Evolutionary conservation across 92 coral and sea anemone genomes (phyloP), one percentile per base, ranked within the genome.

Genomic region (Hydrozoanthus gracilis): DNA sequence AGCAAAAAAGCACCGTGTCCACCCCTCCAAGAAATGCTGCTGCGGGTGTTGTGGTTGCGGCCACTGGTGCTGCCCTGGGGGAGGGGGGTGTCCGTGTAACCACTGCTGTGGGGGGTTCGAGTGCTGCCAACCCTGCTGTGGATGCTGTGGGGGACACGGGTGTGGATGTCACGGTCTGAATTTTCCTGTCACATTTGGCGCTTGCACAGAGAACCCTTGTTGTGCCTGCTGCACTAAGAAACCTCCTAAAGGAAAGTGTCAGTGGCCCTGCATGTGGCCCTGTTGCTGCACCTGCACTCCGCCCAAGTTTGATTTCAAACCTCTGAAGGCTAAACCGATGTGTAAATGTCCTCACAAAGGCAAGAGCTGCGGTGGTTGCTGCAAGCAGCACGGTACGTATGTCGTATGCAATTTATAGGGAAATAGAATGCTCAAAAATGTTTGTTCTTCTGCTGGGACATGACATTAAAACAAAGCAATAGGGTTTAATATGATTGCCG

Each of bases 251-350:
- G 96, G 96, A 83, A 93, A 92, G 82, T 93, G 96, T 61, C 92
- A 93, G 91, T 93, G 96, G 96, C 96, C 96, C 64, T 93, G 96
- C 91, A 92, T 92, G 95, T 93, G 96, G 96, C 96, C 96, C 51
- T 93, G 96, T 76, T 93, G 96, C 83, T 93, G 96, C 79, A 90
- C 92, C 72, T 93, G 96, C 49, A 92, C 93, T 14, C 96, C 96
- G 5, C 96, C 96, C 6, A 93, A 93, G 92, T 93, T 93, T 72
- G 86, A 91, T 78, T 91, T 93, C 78, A 64, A 86, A 55, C 93
- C 93, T 7, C 73, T 91, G 44, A 93, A 94, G 79, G 94, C 98
- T 83, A 94, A 94, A 68, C 98, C 98, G 64, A 89, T 93, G 90
- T 94, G 98, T 49, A 91, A 94, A 78, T 92, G 95, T 83, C 98